Conservation (phyloP, 2,888 invertebrate species). For the Reticulitermes lucifugus region DNA sequence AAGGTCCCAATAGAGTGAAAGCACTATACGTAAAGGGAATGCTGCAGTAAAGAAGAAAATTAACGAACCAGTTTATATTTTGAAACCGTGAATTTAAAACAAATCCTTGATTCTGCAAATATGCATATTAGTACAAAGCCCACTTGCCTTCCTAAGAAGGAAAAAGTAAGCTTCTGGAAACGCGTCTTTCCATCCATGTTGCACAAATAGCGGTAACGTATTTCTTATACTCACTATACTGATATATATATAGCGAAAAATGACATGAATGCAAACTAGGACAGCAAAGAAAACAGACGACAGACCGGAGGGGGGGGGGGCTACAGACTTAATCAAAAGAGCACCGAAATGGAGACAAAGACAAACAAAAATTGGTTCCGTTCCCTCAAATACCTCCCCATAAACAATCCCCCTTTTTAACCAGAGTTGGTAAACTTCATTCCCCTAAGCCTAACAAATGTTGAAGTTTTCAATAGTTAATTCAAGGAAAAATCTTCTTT, state of each 20-base stretch:
- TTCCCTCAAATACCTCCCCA: not conserved
- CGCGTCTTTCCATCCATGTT: too few relatives aligned
- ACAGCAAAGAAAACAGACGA: conserved; percentile 26
- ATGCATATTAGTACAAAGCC: too few relatives aligned
- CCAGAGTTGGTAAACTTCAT: not conserved
- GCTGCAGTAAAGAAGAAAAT: too few relatives aligned
- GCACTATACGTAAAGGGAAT: too few relatives aligned
- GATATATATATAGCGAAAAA: not conserved
- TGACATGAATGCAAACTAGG: conserved; percentile 12
- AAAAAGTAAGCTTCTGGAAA: too few relatives aligned
- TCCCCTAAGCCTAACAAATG: not conserved
- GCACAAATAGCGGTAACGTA: not conserved
- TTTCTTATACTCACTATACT: not conserved
- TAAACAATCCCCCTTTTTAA: not conserved
- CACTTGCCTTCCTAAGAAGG: too few relatives aligned
- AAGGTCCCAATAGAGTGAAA: too few relatives aligned
- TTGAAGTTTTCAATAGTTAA: not conserved
- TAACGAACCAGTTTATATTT: too few relatives aligned
- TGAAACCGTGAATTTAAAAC: too few relatives aligned
- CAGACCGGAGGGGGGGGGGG: not conserved
- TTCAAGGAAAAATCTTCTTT: too few relatives aligned
- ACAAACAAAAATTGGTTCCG: conserved; percentile 24
- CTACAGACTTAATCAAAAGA: conserved; percentile 35
- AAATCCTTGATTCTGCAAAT: too few relatives aligned
- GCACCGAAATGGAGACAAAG: conserved; percentile 33